Percentiles rank a stretch among this genome's conserved stretches.
phyloP scores from a whole-genome alignment of 2,888 invertebrate species.

The Conistra vaccinii region DNA sequence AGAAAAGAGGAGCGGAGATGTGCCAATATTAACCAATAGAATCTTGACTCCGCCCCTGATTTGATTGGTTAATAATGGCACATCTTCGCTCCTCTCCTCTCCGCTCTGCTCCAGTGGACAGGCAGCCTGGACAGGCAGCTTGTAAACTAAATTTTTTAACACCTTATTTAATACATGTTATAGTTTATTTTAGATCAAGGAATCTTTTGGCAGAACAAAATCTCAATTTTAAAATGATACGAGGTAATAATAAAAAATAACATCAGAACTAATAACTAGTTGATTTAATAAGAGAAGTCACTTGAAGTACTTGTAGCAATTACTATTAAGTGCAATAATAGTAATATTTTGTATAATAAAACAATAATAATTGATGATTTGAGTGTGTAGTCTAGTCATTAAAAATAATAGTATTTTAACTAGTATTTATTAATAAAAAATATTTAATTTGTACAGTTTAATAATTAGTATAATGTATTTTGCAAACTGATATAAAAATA shows the following conservation, averaged over 20 bases:
- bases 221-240: not conserved
- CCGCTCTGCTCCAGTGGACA: too few relatives aligned
- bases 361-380: conserved; percentile 25
- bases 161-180: too few relatives aligned
- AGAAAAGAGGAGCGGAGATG: too few relatives aligned
- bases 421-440: not conserved
- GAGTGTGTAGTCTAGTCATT: conserved; percentile 47
- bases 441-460: conserved; percentile 33
- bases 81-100: too few relatives aligned
- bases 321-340: conserved; percentile 67
- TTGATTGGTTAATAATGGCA: too few relatives aligned
- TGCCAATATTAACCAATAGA: too few relatives aligned
- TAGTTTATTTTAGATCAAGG: not conserved
- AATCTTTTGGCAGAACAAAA: not conserved
- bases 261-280: conserved; percentile 9
- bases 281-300: conserved; percentile 34
- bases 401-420: conserved; percentile 9
- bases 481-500: not conserved
- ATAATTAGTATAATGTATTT: conserved; percentile 7
- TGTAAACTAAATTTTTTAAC: too few relatives aligned
- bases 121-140: too few relatives aligned
- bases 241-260: not conserved
- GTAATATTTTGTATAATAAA: conserved; percentile 59
- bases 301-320: conserved; percentile 28
- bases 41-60: too few relatives aligned